Conservation (phyloP, 1,140 invertebrate species). For the Drosophila truncata region DNA sequence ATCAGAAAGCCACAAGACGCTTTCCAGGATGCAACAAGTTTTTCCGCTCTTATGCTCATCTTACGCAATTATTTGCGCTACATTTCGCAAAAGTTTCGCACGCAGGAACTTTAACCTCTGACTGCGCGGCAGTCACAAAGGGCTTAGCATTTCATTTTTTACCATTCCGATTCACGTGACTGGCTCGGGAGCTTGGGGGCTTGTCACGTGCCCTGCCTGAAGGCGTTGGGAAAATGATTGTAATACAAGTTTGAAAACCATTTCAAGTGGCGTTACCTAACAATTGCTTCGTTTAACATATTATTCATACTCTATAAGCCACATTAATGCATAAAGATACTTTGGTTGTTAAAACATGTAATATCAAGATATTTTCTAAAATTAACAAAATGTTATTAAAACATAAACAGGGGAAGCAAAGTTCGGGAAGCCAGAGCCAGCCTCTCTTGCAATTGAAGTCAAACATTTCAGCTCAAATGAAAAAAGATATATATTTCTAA, state of each 20-base stretch:
- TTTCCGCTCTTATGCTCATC: slow-evolving; percentile 34
- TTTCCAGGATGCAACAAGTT: slow-evolving; percentile 60
- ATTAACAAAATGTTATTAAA: no score
- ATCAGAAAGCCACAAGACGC: slow-evolving; percentile 43
- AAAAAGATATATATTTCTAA: no score
- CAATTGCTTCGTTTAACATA: neutral
- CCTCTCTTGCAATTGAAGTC: no score
- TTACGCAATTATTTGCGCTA: slow-evolving; percentile 71
- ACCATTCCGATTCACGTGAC: slow-evolving; percentile 63
- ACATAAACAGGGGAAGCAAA: no score
- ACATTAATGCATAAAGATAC: no score
- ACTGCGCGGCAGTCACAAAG: slow-evolving; percentile 50
- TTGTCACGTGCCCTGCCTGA: slow-evolving; percentile 60
- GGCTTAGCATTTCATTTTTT: slow-evolving; percentile 42
- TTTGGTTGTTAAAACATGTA: no score
- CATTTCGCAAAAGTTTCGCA: slow-evolving; percentile 54
- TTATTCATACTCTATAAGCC: neutral
- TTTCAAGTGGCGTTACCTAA: neutral
- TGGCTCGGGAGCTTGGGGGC: slow-evolving; percentile 25
- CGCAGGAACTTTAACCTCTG: slow-evolving; percentile 60
- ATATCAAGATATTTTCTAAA: no score
- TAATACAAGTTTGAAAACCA: neutral
- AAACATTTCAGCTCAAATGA: no score
- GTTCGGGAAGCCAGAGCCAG: no score
- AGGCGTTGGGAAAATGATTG: neutral